phyloP scores from a whole-genome alignment of 2,797 vertebrate species.

The Alexandromys oeconomus region DNA sequence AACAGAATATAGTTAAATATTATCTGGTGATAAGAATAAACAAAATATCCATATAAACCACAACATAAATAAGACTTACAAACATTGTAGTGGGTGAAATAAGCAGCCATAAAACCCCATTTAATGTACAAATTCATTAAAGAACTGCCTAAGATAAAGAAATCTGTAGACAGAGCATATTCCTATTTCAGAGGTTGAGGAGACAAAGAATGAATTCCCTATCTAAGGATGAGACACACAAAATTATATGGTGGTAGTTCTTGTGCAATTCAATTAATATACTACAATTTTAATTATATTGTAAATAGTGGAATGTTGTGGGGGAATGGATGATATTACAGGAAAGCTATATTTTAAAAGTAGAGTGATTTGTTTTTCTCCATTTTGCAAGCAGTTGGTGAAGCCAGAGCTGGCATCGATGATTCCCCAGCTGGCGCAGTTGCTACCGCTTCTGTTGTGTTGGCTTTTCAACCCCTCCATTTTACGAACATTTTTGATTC shows the following conservation, averaged over 20 bases:
- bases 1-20: neutral
- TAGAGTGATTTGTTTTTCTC: slow-evolving; percentile 32
- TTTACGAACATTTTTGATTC: neutral
- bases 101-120: neutral
- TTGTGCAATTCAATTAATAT: slow-evolving; percentile 17
- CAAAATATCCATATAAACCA: neutral
- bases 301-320: neutral
- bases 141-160: neutral
- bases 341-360: neutral
- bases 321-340: neutral
- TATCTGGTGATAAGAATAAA: neutral
- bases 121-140: neutral
- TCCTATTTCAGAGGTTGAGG: neutral
- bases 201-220: neutral
- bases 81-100: neutral
- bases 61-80: neutral
- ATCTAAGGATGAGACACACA: neutral
- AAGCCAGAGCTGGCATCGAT: neutral
- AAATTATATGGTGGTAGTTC: neutral
- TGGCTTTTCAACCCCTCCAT: neutral
- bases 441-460: neutral
- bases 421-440: neutral
- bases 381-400: neutral
- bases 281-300: neutral
- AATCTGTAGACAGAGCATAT: neutral